These are phyloP conservation scores for Drosophila meridionalis DNA, from an alignment of 2,888 invertebrate genomes.

Conservation along the genomic window DNA sequence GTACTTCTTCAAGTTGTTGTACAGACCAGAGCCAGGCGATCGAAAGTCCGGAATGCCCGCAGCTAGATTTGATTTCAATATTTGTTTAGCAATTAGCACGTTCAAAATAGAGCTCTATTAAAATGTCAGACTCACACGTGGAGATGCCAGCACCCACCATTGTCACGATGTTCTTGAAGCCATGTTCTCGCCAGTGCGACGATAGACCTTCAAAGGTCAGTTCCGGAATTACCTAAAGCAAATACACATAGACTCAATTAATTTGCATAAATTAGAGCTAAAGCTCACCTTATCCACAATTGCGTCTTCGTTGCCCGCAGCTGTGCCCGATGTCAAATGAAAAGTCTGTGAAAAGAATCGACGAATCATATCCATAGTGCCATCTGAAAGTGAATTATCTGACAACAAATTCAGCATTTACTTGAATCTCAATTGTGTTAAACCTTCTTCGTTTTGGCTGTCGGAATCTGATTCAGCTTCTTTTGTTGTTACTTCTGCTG, in stretches of 20 bases:
- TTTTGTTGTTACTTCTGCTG: constrained; percentile 8
- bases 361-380: constrained; percentile 88
- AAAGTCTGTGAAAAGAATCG: constrained; percentile 89
- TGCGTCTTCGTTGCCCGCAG: constrained; percentile 48
- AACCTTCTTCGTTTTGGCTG: constrained; percentile 36
- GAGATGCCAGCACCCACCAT: constrained; percentile 99
- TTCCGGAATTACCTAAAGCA: constrained; percentile 88
- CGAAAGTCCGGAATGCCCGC: constrained; percentile 97
- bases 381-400: constrained; percentile 48
- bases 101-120: not conserved
- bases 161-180: constrained; percentile 94
- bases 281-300: constrained; percentile 59
- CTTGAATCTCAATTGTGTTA: constrained; percentile 8
- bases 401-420: constrained; percentile 14
- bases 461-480: constrained; percentile 33
- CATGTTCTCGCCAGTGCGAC: constrained; percentile 90
- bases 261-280: not conserved
- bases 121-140: constrained; percentile 90
- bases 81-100: constrained; percentile 5
- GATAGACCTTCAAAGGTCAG: constrained; percentile 91
- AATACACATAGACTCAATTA: not conserved
- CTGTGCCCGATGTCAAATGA: constrained; percentile 84
- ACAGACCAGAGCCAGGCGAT: constrained; percentile 95
- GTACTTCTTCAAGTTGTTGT: constrained; percentile 95
- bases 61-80: constrained; percentile 58